Conservation (phyloP, 2,113 vertebrate species). For the Aptenodytes forsteri region DNA sequence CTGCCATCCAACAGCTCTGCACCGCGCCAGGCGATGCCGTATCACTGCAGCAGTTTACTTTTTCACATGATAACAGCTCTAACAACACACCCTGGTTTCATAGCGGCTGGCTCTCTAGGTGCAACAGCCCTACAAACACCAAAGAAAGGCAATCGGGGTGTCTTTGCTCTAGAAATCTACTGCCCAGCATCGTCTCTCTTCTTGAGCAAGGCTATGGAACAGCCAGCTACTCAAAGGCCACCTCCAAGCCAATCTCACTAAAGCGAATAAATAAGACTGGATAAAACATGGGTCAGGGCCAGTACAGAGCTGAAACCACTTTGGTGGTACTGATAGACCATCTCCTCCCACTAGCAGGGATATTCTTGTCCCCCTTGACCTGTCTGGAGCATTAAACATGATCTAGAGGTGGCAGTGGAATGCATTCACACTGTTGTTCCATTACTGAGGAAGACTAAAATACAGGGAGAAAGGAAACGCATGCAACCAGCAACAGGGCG, state of each 20-base stretch:
- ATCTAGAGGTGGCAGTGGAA: background rate
- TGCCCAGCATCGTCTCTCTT: background rate
- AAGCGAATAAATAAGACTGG: background rate
- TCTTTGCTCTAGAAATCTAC: background rate
- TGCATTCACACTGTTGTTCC: background rate
- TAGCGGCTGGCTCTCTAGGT: fast-evolving
- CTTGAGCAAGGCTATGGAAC: background rate
- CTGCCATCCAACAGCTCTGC: background rate
- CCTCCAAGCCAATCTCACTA: background rate
- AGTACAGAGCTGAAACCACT: fast-evolving
- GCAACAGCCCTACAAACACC: background rate
- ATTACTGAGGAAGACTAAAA: background rate
- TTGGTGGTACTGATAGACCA: background rate
- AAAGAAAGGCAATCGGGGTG: fast-evolving
- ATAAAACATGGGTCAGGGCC: background rate
- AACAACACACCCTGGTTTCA: background rate
- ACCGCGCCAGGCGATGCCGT: fast-evolving
- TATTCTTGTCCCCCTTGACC: background rate
- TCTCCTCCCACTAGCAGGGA: background rate
- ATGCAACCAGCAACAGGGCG: background rate
- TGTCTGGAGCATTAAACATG: fast-evolving
- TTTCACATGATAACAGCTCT: fast-evolving
- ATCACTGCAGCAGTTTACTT: fast-evolving
- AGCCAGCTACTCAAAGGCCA: background rate
- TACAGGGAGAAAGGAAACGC: background rate